Conservation (phyloP, 2,797 vertebrate species). For the Dromococcyx pavoninus region DNA sequence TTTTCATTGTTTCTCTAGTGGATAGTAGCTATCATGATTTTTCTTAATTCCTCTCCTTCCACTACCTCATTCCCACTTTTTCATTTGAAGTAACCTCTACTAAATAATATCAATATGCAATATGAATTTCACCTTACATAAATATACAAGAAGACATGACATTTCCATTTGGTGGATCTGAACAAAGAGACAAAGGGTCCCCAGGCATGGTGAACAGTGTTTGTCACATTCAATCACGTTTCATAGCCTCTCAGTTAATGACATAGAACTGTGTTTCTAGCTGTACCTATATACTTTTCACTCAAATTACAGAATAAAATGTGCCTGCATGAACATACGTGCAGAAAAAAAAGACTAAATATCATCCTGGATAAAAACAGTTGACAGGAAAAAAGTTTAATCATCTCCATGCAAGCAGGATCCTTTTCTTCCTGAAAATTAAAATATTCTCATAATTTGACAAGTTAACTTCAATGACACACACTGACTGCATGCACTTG, state of each 20-base stretch:
- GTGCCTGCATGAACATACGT: background rate
- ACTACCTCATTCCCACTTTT: background rate
- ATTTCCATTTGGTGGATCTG: background rate
- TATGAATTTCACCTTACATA: background rate
- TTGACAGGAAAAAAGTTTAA: background rate
- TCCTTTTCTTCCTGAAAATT: background rate
- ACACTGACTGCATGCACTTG: background rate
- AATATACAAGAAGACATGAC: rapidly evolving
- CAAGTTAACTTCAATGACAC: background rate
- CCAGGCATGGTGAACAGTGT: background rate
- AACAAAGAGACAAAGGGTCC: background rate
- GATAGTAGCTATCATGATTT: background rate
- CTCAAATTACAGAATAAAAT: background rate
- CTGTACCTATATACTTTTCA: background rate
- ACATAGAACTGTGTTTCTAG: background rate
- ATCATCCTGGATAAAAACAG: background rate
- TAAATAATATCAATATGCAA: background rate
- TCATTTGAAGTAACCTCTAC: background rate
- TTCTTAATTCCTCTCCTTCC: background rate
- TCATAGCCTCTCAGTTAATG: background rate
- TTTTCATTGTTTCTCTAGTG: background rate
- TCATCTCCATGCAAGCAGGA: background rate
- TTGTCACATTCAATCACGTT: background rate
- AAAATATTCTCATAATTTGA: background rate
- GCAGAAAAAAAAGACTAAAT: background rate